Base-by-base conservation (phyloP, 2,113 vertebrate genomes). In the Dendrocopos noguchii region DNA sequence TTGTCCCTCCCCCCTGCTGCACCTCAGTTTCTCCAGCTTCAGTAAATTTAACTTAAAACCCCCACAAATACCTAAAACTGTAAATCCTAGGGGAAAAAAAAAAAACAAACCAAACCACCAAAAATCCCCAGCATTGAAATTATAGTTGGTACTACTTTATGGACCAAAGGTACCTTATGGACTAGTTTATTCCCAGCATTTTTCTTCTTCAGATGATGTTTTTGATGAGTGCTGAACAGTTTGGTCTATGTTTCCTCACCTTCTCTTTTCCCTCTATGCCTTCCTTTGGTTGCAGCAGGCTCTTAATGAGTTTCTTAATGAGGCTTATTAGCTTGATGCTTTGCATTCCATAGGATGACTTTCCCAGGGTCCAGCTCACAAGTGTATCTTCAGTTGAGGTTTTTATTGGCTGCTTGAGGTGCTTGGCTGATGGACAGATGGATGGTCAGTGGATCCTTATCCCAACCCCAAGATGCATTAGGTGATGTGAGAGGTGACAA, bases 1-100 rank as follows among this genome's bases (percentile, higher is more conserved):
- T 61, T 57, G 70, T 34, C 0, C 22, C 19, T 14, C 34, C 55
- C 34, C 5, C 24, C 24, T 1, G 1, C 19, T 73, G 33, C 10
- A 25, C 12, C 20, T 52, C 33, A 4, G 28, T 47, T 75, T 61
- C 59, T 72, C 53, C 25, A 33, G 19, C 7, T 60, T 19, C 28
- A 36, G 15, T 61, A 56, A 56, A 75, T 31, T 22, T 29, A 13
- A 63, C 15, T 17, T 4, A 6, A 9, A 36, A 19, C 21, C 25
- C 17, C 22, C 11, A 12, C 10, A 25, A n/a, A 7, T 16, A 11
- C 15, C 2, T 34, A 4, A 11, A 14, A 17, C 17, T n/a, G 12
- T 8, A 83, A 66, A 39, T 44, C 67, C 27, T 13, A 15, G 47
- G 42, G 15, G 15, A 7, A 44, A 44, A 44, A 44, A 44, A 42